A percentile compares a stretch with the other conserved stretches of the same genome.
Conservation (phyloP, 2,888 invertebrate species). For the Beris morrisii region DNA sequence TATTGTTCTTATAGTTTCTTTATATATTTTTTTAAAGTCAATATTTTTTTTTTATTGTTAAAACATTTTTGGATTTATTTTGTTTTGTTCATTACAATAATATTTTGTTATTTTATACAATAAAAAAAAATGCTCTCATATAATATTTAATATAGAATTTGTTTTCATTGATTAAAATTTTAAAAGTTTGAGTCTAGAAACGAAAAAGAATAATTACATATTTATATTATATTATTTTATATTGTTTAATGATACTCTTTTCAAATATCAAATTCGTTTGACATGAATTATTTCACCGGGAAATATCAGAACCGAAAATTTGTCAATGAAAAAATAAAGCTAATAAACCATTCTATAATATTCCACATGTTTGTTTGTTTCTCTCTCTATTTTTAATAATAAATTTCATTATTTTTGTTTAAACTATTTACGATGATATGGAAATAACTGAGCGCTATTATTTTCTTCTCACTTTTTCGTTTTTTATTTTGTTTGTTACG, state of each 20-base stretch:
- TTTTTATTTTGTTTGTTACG: no score
- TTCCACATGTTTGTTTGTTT: slow-evolving; percentile 7
- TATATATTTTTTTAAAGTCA: slow-evolving; percentile 25
- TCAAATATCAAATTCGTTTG: not conserved
- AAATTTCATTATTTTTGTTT: slow-evolving; percentile 7
- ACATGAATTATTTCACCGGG: not conserved
- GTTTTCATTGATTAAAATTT: no score
- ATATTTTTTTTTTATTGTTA: slow-evolving; percentile 11
- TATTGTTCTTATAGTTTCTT: slow-evolving; percentile 37
- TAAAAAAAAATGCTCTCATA: no score
- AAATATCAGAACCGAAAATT: not conserved
- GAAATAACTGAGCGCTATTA: slow-evolving; percentile 6
- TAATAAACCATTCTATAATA: not conserved
- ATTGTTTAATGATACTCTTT: not conserved
- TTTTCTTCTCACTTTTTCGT: no score
- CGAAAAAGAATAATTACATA: not conserved
- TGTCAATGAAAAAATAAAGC: not conserved
- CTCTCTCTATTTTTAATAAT: slow-evolving; percentile 9
- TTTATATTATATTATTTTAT: not conserved
- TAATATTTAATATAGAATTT: no score
- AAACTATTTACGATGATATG: slow-evolving; percentile 29
- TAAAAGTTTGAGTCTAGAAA: no score
- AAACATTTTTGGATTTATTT: not conserved
- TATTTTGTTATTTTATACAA: no score
- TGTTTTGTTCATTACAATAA: not conserved